These are phyloP conservation scores for Drosophila subpulchrella DNA, from an alignment of 1,140 invertebrate genomes.

Conservation along the genomic window DNA sequence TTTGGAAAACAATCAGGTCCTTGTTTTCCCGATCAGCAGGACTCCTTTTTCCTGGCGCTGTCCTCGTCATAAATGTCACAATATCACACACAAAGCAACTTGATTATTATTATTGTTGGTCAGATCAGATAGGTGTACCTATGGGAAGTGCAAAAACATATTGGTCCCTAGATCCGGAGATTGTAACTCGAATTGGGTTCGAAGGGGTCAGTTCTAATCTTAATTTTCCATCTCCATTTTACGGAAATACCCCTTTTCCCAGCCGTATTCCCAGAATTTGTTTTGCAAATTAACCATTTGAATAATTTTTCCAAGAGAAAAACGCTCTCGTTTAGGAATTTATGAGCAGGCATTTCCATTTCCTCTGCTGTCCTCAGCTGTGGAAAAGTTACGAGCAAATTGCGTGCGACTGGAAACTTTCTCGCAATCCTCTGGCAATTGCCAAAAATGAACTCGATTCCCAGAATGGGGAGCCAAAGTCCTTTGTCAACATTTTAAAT, in stretches of 20 bases:
- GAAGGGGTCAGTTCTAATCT: conserved; percentile 15
- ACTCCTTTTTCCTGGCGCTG: conserved; percentile 16
- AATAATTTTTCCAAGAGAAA: conserved; percentile 49
- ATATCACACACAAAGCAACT: conserved; percentile 55
- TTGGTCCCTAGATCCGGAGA: conserved; percentile 19
- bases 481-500: conserved; percentile 84
- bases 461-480: conserved; percentile 24
- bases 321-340: conserved; percentile 40
- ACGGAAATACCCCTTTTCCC: conserved; percentile 8
- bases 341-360: conserved; percentile 48
- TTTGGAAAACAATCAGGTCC: conserved; percentile 8
- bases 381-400: conserved; percentile 69
- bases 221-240: conserved; percentile 18
- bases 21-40: conserved; percentile 20
- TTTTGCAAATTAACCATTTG: conserved; percentile 74
- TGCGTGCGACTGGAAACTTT: conserved; percentile 64
- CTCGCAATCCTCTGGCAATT: conserved; percentile 46
- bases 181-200: conserved; percentile 8
- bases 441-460: conserved; percentile 54
- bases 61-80: conserved; percentile 57
- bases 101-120: conserved; percentile 35
- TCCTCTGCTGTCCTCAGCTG: conserved; percentile 60
- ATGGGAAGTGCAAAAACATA: conserved; percentile 22
- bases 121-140: conserved; percentile 4
- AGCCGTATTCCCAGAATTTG: conserved; percentile 45